A percentile compares a stretch with the other conserved stretches of the same genome.
phyloP scores from a whole-genome alignment of 1,140 invertebrate genomes.

The Streblospio benedicti region DNA sequence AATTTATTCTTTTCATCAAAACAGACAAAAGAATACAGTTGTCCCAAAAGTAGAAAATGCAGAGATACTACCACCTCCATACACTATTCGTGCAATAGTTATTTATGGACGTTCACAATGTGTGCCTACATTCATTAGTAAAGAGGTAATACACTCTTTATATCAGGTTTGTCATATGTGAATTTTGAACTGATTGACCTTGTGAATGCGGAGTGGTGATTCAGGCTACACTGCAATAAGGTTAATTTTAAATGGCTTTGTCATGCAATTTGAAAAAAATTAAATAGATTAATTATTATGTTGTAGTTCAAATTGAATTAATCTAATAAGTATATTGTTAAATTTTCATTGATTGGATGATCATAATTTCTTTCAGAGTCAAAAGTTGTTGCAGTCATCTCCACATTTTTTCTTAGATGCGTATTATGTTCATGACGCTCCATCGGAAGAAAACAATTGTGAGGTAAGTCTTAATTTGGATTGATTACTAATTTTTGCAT shows the following conservation, averaged over 20 bases:
- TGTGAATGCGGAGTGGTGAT: no score
- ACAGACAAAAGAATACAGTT: conserved; percentile 34
- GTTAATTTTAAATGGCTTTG: no score
- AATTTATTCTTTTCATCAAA: conserved; percentile 12
- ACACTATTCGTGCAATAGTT: conserved; percentile 55
- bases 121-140: conserved; percentile 50
- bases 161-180: neutral
- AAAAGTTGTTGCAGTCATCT: conserved; percentile 52
- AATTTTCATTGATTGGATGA: no score
- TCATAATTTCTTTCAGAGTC: conserved; percentile 32
- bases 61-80: conserved; percentile 51
- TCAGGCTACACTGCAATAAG: no score
- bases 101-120: conserved; percentile 60
- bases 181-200: no score
- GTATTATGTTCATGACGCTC: conserved; percentile 61
- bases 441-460: conserved; percentile 44
- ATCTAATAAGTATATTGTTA: no score
- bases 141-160: conserved; percentile 32
- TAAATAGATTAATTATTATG: no score
- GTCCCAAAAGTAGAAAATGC: conserved; percentile 48
- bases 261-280: no score
- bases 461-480: conserved; percentile 32
- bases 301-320: no score
- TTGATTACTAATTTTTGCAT: neutral
- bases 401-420: conserved; percentile 61